phyloP scores from a whole-genome alignment of 2,797 vertebrate genomes.

The Cuculus canorus region DNA sequence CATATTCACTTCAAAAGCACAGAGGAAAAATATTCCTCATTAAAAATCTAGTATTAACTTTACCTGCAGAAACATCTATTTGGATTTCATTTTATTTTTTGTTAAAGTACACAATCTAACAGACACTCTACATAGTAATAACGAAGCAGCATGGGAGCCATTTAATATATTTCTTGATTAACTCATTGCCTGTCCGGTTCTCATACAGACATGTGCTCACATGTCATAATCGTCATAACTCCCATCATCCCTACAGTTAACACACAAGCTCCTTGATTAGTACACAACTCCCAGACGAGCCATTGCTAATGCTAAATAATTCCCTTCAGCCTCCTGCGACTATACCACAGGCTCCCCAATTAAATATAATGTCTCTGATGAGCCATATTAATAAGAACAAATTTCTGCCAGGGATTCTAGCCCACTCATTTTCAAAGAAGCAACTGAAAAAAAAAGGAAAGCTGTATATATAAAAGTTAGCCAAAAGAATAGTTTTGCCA shows the following conservation, averaged over 20 bases:
- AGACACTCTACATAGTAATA: conserved; percentile 80
- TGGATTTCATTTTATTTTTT: conserved; percentile 1
- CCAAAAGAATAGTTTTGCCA: neutral
- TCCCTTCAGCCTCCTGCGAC: conserved; percentile 87
- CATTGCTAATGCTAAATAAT: conserved; percentile 89
- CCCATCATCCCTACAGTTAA: conserved; percentile 85
- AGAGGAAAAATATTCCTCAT: neutral
- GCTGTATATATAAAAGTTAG: conserved; percentile 15
- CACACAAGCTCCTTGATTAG: conserved; percentile 93
- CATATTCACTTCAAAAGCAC: neutral
- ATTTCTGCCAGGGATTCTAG: conserved; percentile 77
- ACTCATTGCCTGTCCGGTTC: conserved; percentile 95
- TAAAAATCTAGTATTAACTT: neutral
- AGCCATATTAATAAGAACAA: conserved; percentile 79
- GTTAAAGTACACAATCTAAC: conserved; percentile 75
- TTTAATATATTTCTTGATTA: conserved; percentile 94
- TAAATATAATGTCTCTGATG: conserved; percentile 87
- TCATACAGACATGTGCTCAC: conserved; percentile 92
- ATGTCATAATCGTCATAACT: conserved; percentile 97
- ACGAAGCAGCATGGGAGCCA: conserved; percentile 89
- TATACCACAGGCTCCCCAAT: conserved; percentile 83
- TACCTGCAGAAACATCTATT: neutral
- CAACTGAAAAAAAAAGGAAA: conserved; percentile 46
- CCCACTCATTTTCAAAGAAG: conserved; percentile 67
- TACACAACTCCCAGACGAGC: conserved; percentile 87